phyloP scores from a whole-genome alignment of 2,113 vertebrate species.

The Apodemus speciosus region DNA sequence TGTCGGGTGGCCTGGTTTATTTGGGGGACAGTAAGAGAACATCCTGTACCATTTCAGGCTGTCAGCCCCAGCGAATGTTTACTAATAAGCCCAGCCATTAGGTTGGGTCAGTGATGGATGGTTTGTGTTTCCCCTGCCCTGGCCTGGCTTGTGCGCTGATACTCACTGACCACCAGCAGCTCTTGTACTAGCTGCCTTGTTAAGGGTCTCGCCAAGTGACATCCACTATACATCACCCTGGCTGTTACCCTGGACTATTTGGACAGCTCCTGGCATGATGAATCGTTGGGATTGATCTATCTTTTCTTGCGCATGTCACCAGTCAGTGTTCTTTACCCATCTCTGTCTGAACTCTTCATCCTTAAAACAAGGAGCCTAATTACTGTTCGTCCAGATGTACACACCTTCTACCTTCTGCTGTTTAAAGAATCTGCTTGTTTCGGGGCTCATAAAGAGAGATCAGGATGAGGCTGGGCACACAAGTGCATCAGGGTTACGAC shows the following conservation, averaged over 20 bases:
- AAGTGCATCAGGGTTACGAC: background rate
- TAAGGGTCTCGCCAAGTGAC: constrained; percentile 86
- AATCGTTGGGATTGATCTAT: constrained; percentile 86
- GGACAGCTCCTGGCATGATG: constrained; percentile 85
- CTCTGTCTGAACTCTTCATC: constrained; percentile 75
- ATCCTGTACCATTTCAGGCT: constrained; percentile 70
- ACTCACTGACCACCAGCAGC: constrained; percentile 85
- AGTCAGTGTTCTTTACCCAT: constrained; percentile 65
- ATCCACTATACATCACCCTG: constrained; percentile 87
- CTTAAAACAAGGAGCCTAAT: constrained; percentile 64
- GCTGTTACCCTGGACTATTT: constrained; percentile 87
- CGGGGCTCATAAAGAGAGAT: background rate
- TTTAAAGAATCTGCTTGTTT: background rate
- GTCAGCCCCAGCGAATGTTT: constrained; percentile 80
- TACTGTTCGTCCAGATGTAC: constrained; percentile 60
- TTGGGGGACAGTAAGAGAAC: constrained; percentile 59
- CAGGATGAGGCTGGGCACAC: background rate
- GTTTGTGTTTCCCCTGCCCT: constrained; percentile 71
- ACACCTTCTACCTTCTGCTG: constrained; percentile 40
- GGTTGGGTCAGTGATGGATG: constrained; percentile 86
- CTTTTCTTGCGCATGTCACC: constrained; percentile 66
- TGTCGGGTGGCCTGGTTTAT: constrained; percentile 61
- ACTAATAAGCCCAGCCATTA: constrained; percentile 85
- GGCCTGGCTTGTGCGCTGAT: constrained; percentile 80
- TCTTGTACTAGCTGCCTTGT: constrained; percentile 85